These are phyloP conservation scores for Stratiomys singularior DNA, from an alignment of 2,888 invertebrate genomes.

Conservation along the genomic window DNA sequence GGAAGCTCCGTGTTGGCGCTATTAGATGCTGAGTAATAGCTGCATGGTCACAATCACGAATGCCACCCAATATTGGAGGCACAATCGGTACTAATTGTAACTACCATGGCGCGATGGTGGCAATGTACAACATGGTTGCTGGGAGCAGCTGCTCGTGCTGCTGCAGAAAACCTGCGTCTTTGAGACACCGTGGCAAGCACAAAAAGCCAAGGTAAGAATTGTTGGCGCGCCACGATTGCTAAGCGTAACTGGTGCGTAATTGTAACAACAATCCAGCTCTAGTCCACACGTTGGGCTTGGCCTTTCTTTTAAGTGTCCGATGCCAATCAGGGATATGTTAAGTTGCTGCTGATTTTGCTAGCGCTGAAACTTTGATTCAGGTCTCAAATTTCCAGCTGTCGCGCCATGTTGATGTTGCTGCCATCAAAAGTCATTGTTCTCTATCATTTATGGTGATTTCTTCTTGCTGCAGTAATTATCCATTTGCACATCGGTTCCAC, in stretches of 20 bases:
- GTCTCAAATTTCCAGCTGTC: conserved; percentile 30
- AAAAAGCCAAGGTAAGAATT: conserved; percentile 40
- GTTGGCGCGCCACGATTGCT: conserved; percentile 18
- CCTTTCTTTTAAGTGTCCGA: conserved; percentile 31
- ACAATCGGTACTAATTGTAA: conserved; percentile 13
- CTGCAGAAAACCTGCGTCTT: background rate
- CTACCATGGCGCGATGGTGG: background rate
- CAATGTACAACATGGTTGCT: background rate
- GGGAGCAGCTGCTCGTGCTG: background rate
- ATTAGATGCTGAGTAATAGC: conserved; percentile 23
- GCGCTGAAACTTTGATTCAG: background rate
- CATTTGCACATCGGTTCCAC: background rate
- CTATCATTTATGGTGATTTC: conserved; percentile 27
- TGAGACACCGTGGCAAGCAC: background rate
- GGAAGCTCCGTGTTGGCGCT: background rate
- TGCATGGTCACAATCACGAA: conserved; percentile 32
- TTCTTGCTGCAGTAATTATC: conserved; percentile 22
- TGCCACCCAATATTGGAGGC: conserved; percentile 8
- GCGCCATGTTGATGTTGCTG: background rate
- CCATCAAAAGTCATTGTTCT: background rate
- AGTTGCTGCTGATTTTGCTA: background rate
- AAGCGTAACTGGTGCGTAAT: conserved; percentile 44
- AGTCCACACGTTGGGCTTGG: conserved; percentile 36
- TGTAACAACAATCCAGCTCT: conserved; percentile 32
- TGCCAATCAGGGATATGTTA: conserved; percentile 3